These are phyloP conservation scores for Drosophila helvetica DNA, from an alignment of 2,888 invertebrate genomes.

Conservation along the genomic window DNA sequence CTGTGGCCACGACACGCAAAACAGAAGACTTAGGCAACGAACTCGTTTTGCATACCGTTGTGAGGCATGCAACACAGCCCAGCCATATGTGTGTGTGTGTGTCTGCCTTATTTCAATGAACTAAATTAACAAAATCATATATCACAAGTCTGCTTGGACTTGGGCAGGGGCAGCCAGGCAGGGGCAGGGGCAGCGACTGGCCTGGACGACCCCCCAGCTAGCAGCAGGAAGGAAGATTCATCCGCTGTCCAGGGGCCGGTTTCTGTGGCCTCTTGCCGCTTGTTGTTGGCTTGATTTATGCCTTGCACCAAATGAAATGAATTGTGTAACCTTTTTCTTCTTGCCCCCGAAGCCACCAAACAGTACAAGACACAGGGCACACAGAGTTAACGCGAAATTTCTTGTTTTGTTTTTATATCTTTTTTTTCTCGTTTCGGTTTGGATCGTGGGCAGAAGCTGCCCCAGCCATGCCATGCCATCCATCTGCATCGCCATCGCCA, in stretches of 20 bases:
- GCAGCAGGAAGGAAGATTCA: conserved; percentile 53
- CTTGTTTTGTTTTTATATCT: conserved; percentile 63
- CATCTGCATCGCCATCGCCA: conserved; percentile 19
- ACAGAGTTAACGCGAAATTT: conserved; percentile 72
- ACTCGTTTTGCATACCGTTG: conserved; percentile 53
- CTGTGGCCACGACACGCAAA: conserved; percentile 42
- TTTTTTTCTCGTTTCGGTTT: neutral
- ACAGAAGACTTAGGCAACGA: conserved; percentile 68
- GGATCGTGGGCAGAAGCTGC: conserved; percentile 70
- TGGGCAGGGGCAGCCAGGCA: too few relatives aligned
- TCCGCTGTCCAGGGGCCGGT: conserved; percentile 31
- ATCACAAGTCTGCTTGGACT: conserved; percentile 61
- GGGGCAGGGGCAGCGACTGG: too few relatives aligned
- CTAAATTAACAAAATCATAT: conserved; percentile 76
- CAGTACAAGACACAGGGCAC: conserved; percentile 32
- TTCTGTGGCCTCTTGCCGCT: conserved; percentile 44
- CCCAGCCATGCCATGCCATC: conserved; percentile 27
- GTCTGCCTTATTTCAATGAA: conserved; percentile 61
- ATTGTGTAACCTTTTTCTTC: conserved; percentile 72
- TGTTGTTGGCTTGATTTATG: conserved; percentile 77
- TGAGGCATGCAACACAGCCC: conserved; percentile 3
- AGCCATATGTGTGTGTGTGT: neutral
- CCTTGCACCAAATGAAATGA: conserved; percentile 79
- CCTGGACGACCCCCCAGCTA: conserved; percentile 69
- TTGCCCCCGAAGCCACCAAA: conserved; percentile 11